A percentile compares a stretch with the other conserved stretches of the same genome.
These are phyloP conservation scores for Pseudopipra pipra DNA, from an alignment of 2,113 vertebrate genomes.

Conservation along the genomic window DNA sequence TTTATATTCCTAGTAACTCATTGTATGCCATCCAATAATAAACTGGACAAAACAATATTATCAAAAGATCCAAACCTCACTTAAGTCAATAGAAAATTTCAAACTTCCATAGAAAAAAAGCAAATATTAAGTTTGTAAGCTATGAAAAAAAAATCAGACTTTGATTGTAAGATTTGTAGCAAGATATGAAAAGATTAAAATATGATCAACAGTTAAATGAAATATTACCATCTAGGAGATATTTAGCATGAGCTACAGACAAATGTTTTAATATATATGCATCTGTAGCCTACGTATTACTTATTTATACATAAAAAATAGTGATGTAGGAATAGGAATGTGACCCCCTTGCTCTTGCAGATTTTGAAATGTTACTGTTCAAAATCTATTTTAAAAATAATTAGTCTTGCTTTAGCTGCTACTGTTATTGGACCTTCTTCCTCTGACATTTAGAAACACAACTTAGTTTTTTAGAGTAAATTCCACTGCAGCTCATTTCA, in stretches of 20 bases:
- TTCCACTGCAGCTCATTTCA: background rate
- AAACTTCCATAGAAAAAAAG: background rate
- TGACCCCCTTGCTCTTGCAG: background rate
- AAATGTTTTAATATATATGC: background rate
- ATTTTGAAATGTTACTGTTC: background rate
- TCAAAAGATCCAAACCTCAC: background rate
- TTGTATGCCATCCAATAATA: background rate
- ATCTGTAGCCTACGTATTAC: background rate
- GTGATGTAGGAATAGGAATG: background rate
- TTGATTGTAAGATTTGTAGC: background rate
- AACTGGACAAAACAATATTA: background rate
- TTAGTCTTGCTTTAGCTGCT: background rate
- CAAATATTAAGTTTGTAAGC: background rate
- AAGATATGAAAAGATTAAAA: background rate
- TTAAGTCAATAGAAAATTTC: background rate
- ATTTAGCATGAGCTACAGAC: background rate
- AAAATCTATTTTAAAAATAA: background rate
- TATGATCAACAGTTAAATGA: background rate
- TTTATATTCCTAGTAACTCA: background rate
- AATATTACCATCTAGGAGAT: background rate
- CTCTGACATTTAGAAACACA: background rate
- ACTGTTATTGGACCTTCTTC: background rate
- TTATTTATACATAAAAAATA: background rate
- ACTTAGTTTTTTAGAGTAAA: background rate
- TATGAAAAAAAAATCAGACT: background rate